Evolutionary conservation across 2,797 vertebrate species (phyloP).

Genomic region (Kryptopterus vitreolus): DNA sequence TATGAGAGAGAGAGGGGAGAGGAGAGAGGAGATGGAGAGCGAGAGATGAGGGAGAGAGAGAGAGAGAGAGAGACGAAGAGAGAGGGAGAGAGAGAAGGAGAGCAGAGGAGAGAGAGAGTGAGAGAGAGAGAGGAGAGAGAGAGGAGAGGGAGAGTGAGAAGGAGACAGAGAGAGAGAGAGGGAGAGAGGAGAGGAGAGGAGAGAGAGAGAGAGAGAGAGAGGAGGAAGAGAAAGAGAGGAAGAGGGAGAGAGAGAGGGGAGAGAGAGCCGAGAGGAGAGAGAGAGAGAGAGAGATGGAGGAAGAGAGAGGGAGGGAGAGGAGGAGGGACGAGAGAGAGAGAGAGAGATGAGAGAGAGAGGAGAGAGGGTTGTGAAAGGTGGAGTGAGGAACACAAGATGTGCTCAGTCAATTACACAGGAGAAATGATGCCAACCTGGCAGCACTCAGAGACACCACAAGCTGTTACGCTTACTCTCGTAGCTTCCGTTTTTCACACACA

Average conservation of each 20-base stretch:
- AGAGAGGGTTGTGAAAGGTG: constrained; percentile 47
- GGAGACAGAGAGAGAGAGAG: neutral
- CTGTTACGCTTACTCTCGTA: constrained; percentile 44
- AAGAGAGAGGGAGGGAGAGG: constrained; percentile 49
- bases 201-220: neutral
- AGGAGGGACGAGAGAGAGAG: constrained; percentile 45
- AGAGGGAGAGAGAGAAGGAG: no score
- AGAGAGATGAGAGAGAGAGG: constrained; percentile 21
- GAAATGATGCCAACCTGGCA: constrained; percentile 62
- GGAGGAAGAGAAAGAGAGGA: constrained; percentile 9
- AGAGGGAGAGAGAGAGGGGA: constrained; percentile 21
- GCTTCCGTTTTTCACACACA: neutral
- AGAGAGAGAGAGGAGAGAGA: no score
- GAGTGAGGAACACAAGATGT: constrained; percentile 61
- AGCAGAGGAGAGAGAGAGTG: no score
- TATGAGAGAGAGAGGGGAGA: no score
- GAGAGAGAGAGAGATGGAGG: constrained; percentile 44
- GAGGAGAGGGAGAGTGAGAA: no score
- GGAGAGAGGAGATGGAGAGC: no score
- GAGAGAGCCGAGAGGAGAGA: constrained; percentile 24
- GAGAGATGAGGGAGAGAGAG: no score
- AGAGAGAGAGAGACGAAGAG: no score
- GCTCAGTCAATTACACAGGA: constrained; percentile 66
- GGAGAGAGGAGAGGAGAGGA: neutral
- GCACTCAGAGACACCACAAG: constrained; percentile 57